Base-by-base conservation (phyloP, 2,113 vertebrate genomes). In the Zapus hudsonius region DNA sequence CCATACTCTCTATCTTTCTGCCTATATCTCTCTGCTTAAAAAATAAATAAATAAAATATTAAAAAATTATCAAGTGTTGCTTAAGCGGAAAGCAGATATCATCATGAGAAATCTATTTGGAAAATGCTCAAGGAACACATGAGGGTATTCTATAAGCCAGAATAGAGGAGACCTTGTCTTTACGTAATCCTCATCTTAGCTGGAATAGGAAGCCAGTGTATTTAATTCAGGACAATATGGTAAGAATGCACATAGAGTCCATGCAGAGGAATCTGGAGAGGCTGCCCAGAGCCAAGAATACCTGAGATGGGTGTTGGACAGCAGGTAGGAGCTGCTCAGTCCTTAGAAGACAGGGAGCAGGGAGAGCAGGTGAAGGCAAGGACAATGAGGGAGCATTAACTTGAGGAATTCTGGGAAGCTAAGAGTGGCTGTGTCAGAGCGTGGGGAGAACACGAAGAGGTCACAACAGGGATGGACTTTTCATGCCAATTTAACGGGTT, bases 61-160 rank as follows among this genome's bases (percentile, higher is more conserved):
- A 16, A 67, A 67, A 2, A 66, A 66, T 33, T 33, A 2, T 9
- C 7, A 75, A 89, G 33, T 19, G 36, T 16, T 67, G 38, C 44
- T 88, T 33, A 87, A 84, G 55, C 31, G 52, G 94, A 31, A 67
- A 90, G 33, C 76, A 74, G 74, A 75, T 27, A 33, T 57, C 59
- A n/a, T 9, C 9, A 33, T 40, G 38, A 79, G 47, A 76, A 88
- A 70, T 55, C n/a, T 13, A 72, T 15, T 42, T 42, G 90, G 31
- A 15, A 33, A 7, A n/a, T 1, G 23, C n/a, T 20, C 87, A 91
- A 23, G 9, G 38, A 78, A 76, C 13, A 27, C 4, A 13, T 63
- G 36, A 74, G 84, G 22, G 19, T 69, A 47, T 78, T 31, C 22
- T 20, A 1, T 16, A n/a, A 79, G 40, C 25, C 47, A 82, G 61